Base-by-base conservation (phyloP, 2,888 invertebrate genomes). In the Megalurothrips usitatus region DNA sequence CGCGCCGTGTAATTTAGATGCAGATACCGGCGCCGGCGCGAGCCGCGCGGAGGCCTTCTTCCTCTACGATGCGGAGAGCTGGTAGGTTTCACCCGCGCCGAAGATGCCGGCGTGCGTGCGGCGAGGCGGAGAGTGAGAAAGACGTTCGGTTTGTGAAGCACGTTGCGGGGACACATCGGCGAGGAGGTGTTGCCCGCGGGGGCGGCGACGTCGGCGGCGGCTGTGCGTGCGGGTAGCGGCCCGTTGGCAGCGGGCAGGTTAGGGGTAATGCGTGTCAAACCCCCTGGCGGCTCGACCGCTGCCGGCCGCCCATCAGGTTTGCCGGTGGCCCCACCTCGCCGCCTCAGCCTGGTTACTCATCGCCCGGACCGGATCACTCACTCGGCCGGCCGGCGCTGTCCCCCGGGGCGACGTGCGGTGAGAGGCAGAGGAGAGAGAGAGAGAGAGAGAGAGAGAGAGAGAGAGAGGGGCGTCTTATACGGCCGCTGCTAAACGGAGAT, bases 401-500 rank as follows among this genome's bases (percentile, higher is more conserved):
- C 23, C 68, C 68, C 68, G 68, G 68, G 68, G 68, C 68, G 68
- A 23, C 68, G 23, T 19, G 23, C 68, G 3, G 68, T 11, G 68
- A 9, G 68, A 75, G 58, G 17, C 1, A 52, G 8, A 52, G 68
- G 14, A 58, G 58, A 10, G 58, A 58, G 58, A 14, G 58, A 58
- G 58, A 58, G 58, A 1, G 58, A 58, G 58, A 52, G 58, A 58
- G 58, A 14, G 14, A 14, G 58, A 58, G 58, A 0, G 68, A 75
- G 58, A 2, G 58, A 58, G 68, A 23, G 68, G 12, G 12, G 23
- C 68, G 12, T 9, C 68, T 23, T 68, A 68, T 52, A 52, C 14
- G 34, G 34, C 34, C 34, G 58, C 68, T 75, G 68, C 68, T 75
- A 26, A 75, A 75, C 68, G 68, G 68, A 75, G 68, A 75, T 75